Percentiles rank a stretch among this genome's conserved stretches.
Evolutionary conservation across 1,140 invertebrate species (phyloP).

Genomic region (Armadillidium nasatum): DNA sequence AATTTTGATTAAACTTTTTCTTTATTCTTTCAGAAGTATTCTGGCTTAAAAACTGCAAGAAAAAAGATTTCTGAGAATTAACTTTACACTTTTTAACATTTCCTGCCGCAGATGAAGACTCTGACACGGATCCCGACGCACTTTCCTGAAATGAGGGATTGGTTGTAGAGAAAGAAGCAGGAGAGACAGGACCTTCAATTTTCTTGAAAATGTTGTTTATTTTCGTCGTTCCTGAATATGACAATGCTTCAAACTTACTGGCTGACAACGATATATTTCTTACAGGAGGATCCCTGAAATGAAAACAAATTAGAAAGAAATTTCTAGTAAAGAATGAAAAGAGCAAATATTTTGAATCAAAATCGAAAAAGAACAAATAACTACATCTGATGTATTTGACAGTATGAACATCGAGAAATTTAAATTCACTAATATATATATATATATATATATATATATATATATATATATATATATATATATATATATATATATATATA

Average conservation of each 20-base stretch:
- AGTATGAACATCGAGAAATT: too few species aligned
- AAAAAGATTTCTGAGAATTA: background rate
- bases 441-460: too few species aligned
- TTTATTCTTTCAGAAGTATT: too few species aligned
- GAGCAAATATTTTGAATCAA: background rate
- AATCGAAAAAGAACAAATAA: background rate
- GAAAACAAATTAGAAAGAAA: background rate
- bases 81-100: background rate
- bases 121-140: too few species aligned
- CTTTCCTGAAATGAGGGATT: too few species aligned
- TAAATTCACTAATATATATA: too few species aligned
- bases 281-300: background rate
- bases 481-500: too few species aligned
- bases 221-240: background rate
- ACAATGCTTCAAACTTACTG: background rate
- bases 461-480: too few species aligned
- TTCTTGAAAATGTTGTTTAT: constrained; percentile 5
- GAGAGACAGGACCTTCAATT: background rate
- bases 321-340: background rate
- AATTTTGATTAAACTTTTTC: too few species aligned
- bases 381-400: background rate
- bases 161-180: too few species aligned
- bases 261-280: background rate
- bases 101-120: too few species aligned
- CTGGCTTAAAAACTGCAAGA: background rate